Evolutionary conservation across 2,888 invertebrate species (phyloP), one percentile per base, ranked within the genome.

Genomic region (Crioceris asparagi): DNA sequence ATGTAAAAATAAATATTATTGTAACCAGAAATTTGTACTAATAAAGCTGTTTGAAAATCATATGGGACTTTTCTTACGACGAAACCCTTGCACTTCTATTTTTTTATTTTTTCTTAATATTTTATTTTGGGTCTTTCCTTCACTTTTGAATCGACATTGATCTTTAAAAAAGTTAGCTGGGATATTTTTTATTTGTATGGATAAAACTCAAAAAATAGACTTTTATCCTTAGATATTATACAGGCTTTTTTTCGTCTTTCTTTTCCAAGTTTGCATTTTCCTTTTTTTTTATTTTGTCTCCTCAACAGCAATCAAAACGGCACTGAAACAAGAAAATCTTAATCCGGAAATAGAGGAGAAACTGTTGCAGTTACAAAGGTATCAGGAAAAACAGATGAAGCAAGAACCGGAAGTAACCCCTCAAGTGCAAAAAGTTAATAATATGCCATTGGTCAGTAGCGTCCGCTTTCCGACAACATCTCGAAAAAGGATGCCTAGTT

Each of bases 331-430:
- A 64, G 88, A 90, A 55, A 90, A 88, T 61, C 70, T 91, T 16
- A 85, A 87, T 60, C 91, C 91, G 1, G 91, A 91, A 65, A 86
- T 92, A 46, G 90, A 91, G 61, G 90, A 92, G 56, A 93, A 92
- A 59, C 66, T 93, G 32, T 68, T 91, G 27, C 87, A 87, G 52
- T 71, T 91, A 52, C 91, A 91, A 63, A 74, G 83, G 33, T 87
- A 84, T 55, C 86, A 86, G 56, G 86, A 86, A 59, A 77, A 79
- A 49, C 76, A 79, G 48, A 80, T 81, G 79, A 81, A 80, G 77
- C 49, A 40, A 29, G 49, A 49, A 45, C 49, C 43, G 18, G 52
- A 44, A 17, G 47, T 37, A 51, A 54, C 35, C 40, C 53, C 32
- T 35, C n/a, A 40, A 41, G 17, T 40, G 43, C 29, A 57, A 30